Evolutionary conservation across 2,888 invertebrate species (phyloP), one percentile per base, ranked within the genome.

Genomic region (Drosophila rubida): DNA sequence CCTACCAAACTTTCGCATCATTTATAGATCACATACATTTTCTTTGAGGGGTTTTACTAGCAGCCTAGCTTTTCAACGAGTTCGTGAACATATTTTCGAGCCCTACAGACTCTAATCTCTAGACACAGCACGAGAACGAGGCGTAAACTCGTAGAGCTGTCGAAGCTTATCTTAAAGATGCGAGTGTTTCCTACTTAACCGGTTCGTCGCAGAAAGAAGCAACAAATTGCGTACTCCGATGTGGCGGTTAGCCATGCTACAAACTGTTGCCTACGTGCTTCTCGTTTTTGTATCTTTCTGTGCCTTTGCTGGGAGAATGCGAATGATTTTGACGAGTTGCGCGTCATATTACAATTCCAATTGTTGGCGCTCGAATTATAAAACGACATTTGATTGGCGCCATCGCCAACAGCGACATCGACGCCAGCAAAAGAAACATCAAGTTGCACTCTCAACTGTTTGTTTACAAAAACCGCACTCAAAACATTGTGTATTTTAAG

Each of bases 151-250:
- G 63, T 69, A 54, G 39, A 41, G 35, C 78, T 80, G 77, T 80
- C 73, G 77, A 73, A 69, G 63, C 63, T 73, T 78, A 78, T 78
- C 80, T 78, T 73, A 78, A 77, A 80, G 80, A 78, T 69, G 80
- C 49, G 42, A 41, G 57, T 53, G 51, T 53, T 51, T 27, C 49
- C 39, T 42, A 37, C 46, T 19, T 51, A 54, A 48, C 61, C 39
- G 62, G 51, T 66, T 62, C 57, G 60, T 45, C 46, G 22, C 13
- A 35, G 51, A 22, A 64, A 64, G 71, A 66, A 79, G 79, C 71
- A 25, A 46, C 79, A 69, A 69, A 77, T 78, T 59, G 64, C 63
- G 44, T 11, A 11, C 25, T 46, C 51, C 58, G 61, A 68, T 76
- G 80, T 80, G n/a, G n/a, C n/a, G 72, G 65, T 77, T 67, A 77